These are phyloP conservation scores for Echeneis naucrates DNA, from an alignment of 2,797 vertebrate genomes.

Conservation along the genomic window DNA sequence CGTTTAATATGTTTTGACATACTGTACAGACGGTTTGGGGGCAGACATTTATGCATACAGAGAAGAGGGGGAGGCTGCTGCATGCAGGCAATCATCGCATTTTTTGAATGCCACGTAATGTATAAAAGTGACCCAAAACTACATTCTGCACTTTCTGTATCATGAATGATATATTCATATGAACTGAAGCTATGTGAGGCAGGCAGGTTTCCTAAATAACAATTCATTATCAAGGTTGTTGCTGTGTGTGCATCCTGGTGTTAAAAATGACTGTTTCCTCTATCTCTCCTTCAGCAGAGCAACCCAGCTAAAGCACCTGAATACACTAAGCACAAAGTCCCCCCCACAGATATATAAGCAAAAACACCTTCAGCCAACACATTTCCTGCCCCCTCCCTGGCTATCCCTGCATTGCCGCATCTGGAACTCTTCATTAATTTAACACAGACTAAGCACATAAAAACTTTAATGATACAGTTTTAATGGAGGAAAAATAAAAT, in stretches of 20 bases:
- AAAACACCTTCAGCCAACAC: conserved; percentile 42
- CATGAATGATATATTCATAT: conserved; percentile 31
- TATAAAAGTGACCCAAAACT: conserved; percentile 31
- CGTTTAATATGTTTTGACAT: conserved; percentile 12
- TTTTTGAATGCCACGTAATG: conserved; percentile 27
- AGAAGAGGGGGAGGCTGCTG: background rate
- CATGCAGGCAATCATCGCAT: background rate
- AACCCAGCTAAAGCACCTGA: conserved; percentile 33
- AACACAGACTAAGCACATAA: conserved; percentile 44
- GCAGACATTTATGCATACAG: conserved; percentile 12
- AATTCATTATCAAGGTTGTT: conserved; percentile 58
- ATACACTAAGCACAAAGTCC: conserved; percentile 24
- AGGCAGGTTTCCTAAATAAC: conserved; percentile 56
- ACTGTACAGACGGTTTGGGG: conserved; percentile 19
- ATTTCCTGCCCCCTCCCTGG: conserved; percentile 21
- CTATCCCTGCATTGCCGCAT: conserved; percentile 42
- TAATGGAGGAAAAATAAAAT: conserved; percentile 25
- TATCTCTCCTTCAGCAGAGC: conserved; percentile 49
- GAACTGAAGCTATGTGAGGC: conserved; percentile 36
- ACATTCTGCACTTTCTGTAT: conserved; percentile 30
- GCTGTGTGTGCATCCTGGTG: conserved; percentile 33
- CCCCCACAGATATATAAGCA: background rate
- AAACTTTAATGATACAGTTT: conserved; percentile 45
- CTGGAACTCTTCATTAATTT: conserved; percentile 61
- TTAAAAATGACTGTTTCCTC: conserved; percentile 37